Conservation (phyloP, 92 coral and sea anemone species). For the Palythoa grandis region DNA sequence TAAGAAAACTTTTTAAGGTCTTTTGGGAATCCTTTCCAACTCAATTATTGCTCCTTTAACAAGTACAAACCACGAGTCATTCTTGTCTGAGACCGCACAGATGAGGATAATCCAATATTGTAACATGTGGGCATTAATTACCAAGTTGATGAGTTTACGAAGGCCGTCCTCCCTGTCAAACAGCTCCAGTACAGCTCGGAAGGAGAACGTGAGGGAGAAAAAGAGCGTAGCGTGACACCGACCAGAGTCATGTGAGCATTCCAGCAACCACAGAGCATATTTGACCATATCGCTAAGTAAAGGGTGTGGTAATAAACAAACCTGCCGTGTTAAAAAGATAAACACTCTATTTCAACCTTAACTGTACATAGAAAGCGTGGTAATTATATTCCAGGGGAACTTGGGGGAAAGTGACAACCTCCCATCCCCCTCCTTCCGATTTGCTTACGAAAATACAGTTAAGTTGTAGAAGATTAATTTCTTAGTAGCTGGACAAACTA, state of each 20-base stretch:
- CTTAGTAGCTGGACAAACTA: too few species aligned
- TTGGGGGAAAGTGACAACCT: too few species aligned
- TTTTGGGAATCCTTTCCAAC: too few species aligned
- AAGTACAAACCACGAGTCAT: too few species aligned
- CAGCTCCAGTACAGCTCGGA: slow-evolving; percentile 91
- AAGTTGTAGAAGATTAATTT: too few species aligned
- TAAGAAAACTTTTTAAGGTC: too few species aligned
- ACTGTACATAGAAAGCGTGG: too few species aligned
- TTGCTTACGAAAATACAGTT: too few species aligned
- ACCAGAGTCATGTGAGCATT: slow-evolving; percentile 96
- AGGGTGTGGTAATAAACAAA: slow-evolving; percentile 88
- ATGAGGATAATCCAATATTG: background rate
- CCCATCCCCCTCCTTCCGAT: too few species aligned
- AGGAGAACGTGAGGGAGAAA: slow-evolving; percentile 91
- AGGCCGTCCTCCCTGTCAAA: slow-evolving; percentile 94
- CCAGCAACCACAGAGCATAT: slow-evolving; percentile 91
- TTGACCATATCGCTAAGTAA: slow-evolving; percentile 93
- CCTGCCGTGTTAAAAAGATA: slow-evolving; percentile 43
- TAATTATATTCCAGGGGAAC: too few species aligned
- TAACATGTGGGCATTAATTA: slow-evolving; percentile 9
- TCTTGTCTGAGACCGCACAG: background rate
- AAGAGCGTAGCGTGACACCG: slow-evolving; percentile 96
- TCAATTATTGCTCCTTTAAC: too few species aligned
- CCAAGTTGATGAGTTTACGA: slow-evolving; percentile 88
- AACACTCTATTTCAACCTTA: background rate